phyloP scores from a whole-genome alignment of 64 coral and sea anemone species.

The Acropora yongei region DNA sequence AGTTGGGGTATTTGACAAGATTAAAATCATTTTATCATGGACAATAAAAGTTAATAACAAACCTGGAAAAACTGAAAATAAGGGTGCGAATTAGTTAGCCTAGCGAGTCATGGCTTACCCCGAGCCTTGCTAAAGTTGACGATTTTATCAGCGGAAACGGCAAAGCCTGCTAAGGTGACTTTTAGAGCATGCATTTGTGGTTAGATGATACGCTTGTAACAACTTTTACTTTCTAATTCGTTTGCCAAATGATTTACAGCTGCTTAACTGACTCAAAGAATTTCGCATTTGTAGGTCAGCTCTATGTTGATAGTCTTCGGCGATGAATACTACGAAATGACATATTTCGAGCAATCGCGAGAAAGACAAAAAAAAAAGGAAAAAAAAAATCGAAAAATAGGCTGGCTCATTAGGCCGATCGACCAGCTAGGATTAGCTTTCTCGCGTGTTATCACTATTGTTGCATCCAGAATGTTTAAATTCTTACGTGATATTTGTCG shows the following conservation, averaged over 20 bases:
- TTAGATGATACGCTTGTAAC: background rate
- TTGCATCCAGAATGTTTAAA: background rate
- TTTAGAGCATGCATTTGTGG: background rate
- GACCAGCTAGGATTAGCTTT: no score
- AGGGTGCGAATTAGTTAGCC: background rate
- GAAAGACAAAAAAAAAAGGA: no score
- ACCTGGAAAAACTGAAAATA: background rate
- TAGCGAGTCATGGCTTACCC: background rate
- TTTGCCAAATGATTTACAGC: background rate
- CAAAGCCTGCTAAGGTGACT: background rate
- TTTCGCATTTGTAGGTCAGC: background rate
- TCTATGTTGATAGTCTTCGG: no score
- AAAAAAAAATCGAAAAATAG: no score
- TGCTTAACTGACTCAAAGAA: background rate
- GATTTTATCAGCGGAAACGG: background rate
- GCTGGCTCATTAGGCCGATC: background rate
- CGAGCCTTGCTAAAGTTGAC: no score
- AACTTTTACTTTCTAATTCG: background rate
- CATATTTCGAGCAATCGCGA: no score
- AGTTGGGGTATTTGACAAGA: background rate
- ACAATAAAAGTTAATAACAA: background rate
- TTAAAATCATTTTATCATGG: background rate
- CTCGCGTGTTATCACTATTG: background rate
- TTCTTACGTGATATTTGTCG: background rate
- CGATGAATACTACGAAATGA: no score